A percentile compares a stretch with the other conserved stretches of the same genome.
These are phyloP conservation scores for Phragmatobia fuliginosa DNA, from an alignment of 2,888 invertebrate species.

Conservation along the genomic window DNA sequence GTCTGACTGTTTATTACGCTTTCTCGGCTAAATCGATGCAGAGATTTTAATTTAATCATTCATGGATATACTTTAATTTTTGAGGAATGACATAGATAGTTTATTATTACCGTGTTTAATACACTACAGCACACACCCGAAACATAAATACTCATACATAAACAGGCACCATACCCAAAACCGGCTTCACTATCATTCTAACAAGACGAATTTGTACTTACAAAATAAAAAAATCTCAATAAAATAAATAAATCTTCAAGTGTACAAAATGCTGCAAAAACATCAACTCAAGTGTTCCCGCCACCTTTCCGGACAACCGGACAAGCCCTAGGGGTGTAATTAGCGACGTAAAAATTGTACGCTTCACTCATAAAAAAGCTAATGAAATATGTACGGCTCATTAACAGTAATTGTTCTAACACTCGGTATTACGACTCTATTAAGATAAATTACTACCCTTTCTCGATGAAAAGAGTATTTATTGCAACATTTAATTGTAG, in stretches of 20 bases:
- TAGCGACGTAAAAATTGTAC: slow-evolving; percentile 76
- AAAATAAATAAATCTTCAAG: background rate
- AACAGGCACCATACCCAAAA: too few species aligned
- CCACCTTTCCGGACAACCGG: slow-evolving; percentile 29
- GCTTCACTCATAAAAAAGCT: slow-evolving; percentile 59
- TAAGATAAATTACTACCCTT: slow-evolving; percentile 67
- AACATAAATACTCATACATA: too few species aligned
- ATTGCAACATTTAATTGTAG: background rate
- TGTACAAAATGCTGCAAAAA: background rate
- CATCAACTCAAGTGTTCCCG: slow-evolving; percentile 27
- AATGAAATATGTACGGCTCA: slow-evolving; percentile 74
- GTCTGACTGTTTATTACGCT: too few species aligned
- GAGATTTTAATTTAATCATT: too few species aligned
- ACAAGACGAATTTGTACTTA: too few species aligned
- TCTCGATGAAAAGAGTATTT: slow-evolving; percentile 6
- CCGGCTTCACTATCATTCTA: too few species aligned
- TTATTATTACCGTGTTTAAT: too few species aligned
- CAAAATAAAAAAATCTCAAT: too few species aligned
- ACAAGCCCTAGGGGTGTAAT: slow-evolving; percentile 68
- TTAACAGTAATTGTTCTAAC: slow-evolving; percentile 69
- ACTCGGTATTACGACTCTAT: slow-evolving; percentile 69
- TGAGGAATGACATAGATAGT: too few species aligned
- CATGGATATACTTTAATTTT: too few species aligned
- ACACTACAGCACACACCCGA: too few species aligned
- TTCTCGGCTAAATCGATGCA: too few species aligned